phyloP scores from a whole-genome alignment of 1,140 invertebrate genomes.

The Dinothrombium tinctorium region DNA sequence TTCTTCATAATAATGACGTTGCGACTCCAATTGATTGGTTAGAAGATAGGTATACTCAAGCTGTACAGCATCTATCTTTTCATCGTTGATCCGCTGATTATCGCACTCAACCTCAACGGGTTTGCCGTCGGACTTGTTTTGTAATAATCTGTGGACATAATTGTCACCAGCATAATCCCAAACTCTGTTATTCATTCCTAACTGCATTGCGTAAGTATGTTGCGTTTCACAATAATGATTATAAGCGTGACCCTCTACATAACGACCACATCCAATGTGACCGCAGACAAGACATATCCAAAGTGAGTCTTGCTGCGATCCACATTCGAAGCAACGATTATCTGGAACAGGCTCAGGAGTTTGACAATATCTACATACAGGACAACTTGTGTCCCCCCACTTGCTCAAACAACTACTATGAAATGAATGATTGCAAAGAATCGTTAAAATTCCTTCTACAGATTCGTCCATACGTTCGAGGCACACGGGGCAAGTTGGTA shows the following conservation, averaged over 20 bases:
- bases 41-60: slow-evolving; percentile 75
- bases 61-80: slow-evolving; percentile 16
- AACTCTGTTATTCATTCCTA: slow-evolving; percentile 66
- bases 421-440: slow-evolving; percentile 95
- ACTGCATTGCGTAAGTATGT: slow-evolving; percentile 87
- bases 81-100: slow-evolving; percentile 11
- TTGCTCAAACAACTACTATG: slow-evolving; percentile 80
- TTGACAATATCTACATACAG: slow-evolving; percentile 55
- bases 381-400: slow-evolving; percentile 44
- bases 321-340: slow-evolving; percentile 61
- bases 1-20: slow-evolving; percentile 76
- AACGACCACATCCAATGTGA: slow-evolving; percentile 82
- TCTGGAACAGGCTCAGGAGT: slow-evolving; percentile 67
- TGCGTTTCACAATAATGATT: slow-evolving; percentile 78
- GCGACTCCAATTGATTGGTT: slow-evolving; percentile 86
- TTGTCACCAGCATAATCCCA: slow-evolving; percentile 97
- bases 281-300: slow-evolving; percentile 99
- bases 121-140: slow-evolving; percentile 94
- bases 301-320: slow-evolving; percentile 27
- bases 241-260: slow-evolving; percentile 42
- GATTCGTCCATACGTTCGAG: slow-evolving; percentile 84
- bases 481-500: slow-evolving; percentile 93
- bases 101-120: slow-evolving; percentile 42
- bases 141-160: slow-evolving; percentile 84
- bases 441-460: slow-evolving; percentile 86